Evolutionary conservation across 2,797 vertebrate genomes (phyloP).

Genomic region (Galagoides demidoff): DNA sequence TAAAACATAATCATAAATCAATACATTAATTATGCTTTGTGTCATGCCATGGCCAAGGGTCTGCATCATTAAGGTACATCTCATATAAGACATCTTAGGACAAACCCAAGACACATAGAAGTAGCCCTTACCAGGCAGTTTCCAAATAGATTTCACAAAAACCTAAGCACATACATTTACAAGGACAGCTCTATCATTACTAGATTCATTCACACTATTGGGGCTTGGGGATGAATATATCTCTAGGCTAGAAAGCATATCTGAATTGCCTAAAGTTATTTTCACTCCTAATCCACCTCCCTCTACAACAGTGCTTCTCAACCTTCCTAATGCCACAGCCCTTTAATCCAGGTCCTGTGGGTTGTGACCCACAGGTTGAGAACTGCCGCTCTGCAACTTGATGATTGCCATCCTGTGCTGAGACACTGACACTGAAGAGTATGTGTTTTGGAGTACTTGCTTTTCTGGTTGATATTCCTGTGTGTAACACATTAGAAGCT

Average conservation of each 20-base stretch:
- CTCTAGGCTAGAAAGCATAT: not conserved
- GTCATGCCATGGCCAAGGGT: not conserved
- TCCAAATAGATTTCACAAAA: not conserved
- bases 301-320: not conserved
- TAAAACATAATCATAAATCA: not conserved
- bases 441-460: not conserved
- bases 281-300: not conserved
- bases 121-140: not conserved
- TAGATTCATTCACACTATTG: not conserved
- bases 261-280: not conserved
- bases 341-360: too few species aligned
- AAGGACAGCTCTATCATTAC: not conserved
- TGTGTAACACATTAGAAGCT: not conserved
- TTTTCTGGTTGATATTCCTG: not conserved
- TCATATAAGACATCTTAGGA: not conserved
- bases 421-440: not conserved
- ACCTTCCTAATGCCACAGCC: too few species aligned
- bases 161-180: not conserved
- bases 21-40: not conserved
- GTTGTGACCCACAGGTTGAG: too few species aligned
- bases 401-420: rapidly evolving
- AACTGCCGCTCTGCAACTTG: not conserved
- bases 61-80: not conserved
- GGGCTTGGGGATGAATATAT: not conserved
- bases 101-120: not conserved